Percentiles rank a stretch among this genome's conserved stretches.
phyloP scores from a whole-genome alignment of 2,113 vertebrate species.

The Nannospalax galili region DNA sequence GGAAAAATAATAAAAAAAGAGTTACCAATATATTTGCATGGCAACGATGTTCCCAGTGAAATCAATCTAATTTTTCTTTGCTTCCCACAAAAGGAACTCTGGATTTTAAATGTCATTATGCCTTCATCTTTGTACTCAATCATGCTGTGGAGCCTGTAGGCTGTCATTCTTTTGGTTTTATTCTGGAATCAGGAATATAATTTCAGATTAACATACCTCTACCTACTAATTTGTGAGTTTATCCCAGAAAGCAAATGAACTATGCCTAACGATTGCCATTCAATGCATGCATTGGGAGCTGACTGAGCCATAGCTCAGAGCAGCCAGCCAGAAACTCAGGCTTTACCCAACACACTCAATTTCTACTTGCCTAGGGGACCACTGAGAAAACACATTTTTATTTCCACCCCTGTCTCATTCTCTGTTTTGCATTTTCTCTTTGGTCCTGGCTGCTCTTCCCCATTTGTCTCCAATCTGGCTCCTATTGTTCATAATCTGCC shows the following conservation, averaged over 20 bases:
- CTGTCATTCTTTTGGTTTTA: constrained; percentile 20
- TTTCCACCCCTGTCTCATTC: constrained; percentile 6
- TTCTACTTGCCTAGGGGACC: background rate
- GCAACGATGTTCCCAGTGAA: background rate
- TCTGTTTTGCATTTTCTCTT: background rate
- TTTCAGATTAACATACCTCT: background rate
- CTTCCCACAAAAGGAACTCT: background rate
- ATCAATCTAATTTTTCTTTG: constrained; percentile 38
- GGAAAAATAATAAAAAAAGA: constrained; percentile 48
- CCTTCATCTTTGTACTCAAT: background rate
- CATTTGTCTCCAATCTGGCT: background rate
- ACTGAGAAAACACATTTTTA: background rate
- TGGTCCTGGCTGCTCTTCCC: background rate
- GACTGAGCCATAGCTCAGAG: background rate
- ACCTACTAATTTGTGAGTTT: constrained; percentile 54
- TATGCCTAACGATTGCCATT: constrained; percentile 53
- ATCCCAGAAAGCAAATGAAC: constrained; percentile 69
- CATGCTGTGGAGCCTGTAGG: background rate
- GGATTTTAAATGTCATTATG: background rate
- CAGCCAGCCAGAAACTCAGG: background rate
- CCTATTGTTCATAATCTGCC: background rate
- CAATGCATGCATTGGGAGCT: background rate
- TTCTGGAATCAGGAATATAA: constrained; percentile 40
- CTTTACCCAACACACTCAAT: background rate
- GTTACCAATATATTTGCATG: background rate